phyloP scores from a whole-genome alignment of 2,797 vertebrate species.

The Enteromius unitaeniatus region DNA sequence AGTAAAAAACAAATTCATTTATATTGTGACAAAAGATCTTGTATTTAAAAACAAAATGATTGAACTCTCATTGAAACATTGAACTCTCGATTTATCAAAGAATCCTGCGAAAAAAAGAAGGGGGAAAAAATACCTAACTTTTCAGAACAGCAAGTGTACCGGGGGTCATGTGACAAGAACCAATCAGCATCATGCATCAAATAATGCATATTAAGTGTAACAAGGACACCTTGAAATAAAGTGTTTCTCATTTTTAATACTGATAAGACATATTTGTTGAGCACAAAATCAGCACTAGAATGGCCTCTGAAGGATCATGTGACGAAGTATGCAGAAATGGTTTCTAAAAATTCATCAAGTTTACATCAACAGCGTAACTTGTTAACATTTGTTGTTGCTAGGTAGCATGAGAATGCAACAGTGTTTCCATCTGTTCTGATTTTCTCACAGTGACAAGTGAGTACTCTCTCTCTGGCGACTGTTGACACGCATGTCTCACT shows the following conservation, averaged over 20 bases:
- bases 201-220: no score
- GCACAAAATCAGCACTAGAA: background rate
- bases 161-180: no score
- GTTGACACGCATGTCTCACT: conserved; percentile 26
- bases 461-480: conserved; percentile 27
- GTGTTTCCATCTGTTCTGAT: conserved; percentile 6
- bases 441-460: background rate
- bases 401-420: background rate
- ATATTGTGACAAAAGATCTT: background rate
- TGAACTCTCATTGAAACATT: no score
- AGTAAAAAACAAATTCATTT: background rate
- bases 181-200: no score
- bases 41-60: no score
- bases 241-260: background rate
- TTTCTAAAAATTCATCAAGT: background rate
- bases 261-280: background rate
- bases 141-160: no score
- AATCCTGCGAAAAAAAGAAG: no score
- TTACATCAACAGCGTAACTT: background rate
- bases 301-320: no score
- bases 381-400: conserved; percentile 20
- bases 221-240: no score
- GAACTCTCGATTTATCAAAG: no score
- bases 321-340: no score
- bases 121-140: no score